Evolutionary conservation across 2,113 vertebrate genomes (phyloP).

Genomic region (Pituophis catenifer): DNA sequence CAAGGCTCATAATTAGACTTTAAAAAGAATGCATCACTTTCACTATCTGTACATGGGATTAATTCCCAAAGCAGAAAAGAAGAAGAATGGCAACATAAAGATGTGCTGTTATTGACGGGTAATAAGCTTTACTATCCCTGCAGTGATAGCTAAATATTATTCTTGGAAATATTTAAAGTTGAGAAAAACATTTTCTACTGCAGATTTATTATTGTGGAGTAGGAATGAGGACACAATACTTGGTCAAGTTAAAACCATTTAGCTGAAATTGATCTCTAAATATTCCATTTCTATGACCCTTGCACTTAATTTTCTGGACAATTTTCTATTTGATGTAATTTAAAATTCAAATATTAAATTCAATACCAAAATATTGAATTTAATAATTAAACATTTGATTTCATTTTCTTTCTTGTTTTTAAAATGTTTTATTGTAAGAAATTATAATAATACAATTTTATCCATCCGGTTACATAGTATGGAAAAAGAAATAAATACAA

Average conservation of each 20-base stretch:
- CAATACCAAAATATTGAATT: background rate
- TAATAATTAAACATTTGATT: background rate
- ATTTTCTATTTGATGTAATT: background rate
- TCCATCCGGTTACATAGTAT: no score
- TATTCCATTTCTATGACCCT: background rate
- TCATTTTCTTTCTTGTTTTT: no score
- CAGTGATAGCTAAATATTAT: conserved; percentile 9
- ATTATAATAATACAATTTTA: no score
- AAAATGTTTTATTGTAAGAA: no score
- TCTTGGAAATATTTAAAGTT: conserved; percentile 32
- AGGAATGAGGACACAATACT: background rate
- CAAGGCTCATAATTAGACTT: conserved; percentile 46
- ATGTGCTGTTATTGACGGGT: conserved; percentile 8
- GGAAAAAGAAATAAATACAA: no score
- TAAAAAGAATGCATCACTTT: conserved; percentile 43
- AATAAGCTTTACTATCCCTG: conserved; percentile 25
- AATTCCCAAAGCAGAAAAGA: conserved; percentile 12
- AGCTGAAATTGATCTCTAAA: background rate
- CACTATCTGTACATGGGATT: background rate
- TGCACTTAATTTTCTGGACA: background rate
- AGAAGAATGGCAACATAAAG: background rate
- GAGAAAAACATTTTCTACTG: conserved; percentile 44
- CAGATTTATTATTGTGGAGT: background rate
- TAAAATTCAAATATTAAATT: background rate
- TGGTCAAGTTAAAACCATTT: background rate